Percentiles rank a stretch among this genome's conserved stretches.
These are phyloP conservation scores for Theristus sp. DNA, from an alignment of 2,888 invertebrate species.

Conservation along the genomic window DNA sequence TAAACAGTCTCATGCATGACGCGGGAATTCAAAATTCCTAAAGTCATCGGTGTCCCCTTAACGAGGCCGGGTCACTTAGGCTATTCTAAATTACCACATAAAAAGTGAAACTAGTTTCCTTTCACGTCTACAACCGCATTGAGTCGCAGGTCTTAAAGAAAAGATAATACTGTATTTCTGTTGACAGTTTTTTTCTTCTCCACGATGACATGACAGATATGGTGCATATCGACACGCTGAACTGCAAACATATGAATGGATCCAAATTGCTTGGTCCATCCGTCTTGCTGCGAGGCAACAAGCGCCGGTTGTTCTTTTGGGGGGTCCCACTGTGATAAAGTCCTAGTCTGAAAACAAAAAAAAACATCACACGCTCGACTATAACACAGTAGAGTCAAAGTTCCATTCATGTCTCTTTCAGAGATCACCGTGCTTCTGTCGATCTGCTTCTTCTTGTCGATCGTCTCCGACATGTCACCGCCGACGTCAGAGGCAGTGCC, in stretches of 20 bases:
- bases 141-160: too few relatives aligned
- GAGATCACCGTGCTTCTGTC: conserved; percentile 46
- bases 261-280: background rate
- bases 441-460: conserved; percentile 90
- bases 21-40: background rate
- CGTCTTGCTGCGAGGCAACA: too few relatives aligned
- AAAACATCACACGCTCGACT: too few relatives aligned
- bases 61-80: too few relatives aligned
- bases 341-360: too few relatives aligned
- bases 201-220: too few relatives aligned
- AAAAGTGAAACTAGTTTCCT: too few relatives aligned
- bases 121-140: too few relatives aligned
- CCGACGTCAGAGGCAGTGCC: conserved; percentile 97
- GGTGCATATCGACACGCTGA: background rate
- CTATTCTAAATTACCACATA: too few relatives aligned
- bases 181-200: background rate
- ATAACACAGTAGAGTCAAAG: too few relatives aligned
- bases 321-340: too few relatives aligned
- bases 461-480: conserved; percentile 93
- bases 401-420: conserved; percentile 10
- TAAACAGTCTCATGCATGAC: background rate
- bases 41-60: background rate
- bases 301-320: too few relatives aligned
- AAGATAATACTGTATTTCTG: background rate
- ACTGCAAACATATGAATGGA: background rate